A percentile compares a stretch with the other conserved stretches of the same genome.
phyloP scores from a whole-genome alignment of 2,888 invertebrate genomes.

The Kryphioiulus occultus region DNA sequence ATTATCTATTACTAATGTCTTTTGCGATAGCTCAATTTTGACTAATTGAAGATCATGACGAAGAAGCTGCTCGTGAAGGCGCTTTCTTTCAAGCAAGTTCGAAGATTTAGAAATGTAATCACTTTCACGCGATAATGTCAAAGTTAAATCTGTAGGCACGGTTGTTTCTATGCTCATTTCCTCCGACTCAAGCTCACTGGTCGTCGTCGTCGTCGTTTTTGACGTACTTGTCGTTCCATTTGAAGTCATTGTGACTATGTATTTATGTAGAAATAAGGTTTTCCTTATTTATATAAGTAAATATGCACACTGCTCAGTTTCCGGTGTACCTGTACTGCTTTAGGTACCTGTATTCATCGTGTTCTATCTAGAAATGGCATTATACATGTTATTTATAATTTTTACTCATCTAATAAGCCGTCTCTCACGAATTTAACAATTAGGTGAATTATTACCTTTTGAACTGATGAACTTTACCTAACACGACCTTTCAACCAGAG shows the following conservation, averaged over 20 bases:
- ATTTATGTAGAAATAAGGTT: too few relatives aligned
- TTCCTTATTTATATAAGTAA: too few relatives aligned
- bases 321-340: too few relatives aligned
- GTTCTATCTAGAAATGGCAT: too few relatives aligned
- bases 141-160: constrained; percentile 61
- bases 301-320: too few relatives aligned
- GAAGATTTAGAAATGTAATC: constrained; percentile 57
- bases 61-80: constrained; percentile 57
- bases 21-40: constrained; percentile 62
- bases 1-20: constrained; percentile 61
- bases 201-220: constrained; percentile 47
- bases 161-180: constrained; percentile 62
- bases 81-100: constrained; percentile 61
- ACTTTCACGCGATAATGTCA: constrained; percentile 59
- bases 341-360: too few relatives aligned
- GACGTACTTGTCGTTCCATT: constrained; percentile 27
- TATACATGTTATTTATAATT: too few relatives aligned
- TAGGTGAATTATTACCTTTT: too few relatives aligned
- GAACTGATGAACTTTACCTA: too few relatives aligned
- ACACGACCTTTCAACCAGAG: too few relatives aligned
- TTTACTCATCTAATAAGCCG: too few relatives aligned
- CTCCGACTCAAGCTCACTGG: constrained; percentile 55
- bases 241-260: background rate
- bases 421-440: too few relatives aligned
- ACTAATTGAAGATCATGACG: constrained; percentile 62